Evolutionary conservation across 2,888 invertebrate species (phyloP).

Genomic region (Therioaphis trifolii): DNA sequence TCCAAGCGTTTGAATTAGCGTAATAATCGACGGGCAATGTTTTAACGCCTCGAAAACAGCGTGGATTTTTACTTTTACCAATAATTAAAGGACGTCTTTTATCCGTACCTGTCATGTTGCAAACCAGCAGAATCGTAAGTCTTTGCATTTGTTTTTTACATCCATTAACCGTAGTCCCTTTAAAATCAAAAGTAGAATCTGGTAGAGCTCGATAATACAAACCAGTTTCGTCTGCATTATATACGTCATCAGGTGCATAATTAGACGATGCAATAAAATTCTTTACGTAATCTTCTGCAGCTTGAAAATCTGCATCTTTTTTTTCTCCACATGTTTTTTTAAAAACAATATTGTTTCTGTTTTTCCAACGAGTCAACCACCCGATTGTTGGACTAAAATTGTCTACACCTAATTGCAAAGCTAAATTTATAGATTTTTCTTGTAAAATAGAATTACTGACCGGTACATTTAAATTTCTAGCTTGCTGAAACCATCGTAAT

Average conservation of each 20-base stretch:
- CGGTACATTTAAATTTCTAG: background rate
- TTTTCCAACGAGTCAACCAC: slow-evolving; percentile 9
- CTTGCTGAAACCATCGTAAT: slow-evolving; percentile 12
- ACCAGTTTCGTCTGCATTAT: background rate
- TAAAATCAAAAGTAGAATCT: too few species aligned
- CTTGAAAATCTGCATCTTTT: background rate
- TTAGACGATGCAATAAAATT: too few species aligned
- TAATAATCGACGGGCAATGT: background rate
- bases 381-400: background rate
- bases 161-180: too few species aligned
- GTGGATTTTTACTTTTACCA: slow-evolving; percentile 12
- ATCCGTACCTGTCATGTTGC: too few species aligned
- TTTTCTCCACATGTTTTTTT: background rate
- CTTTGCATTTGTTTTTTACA: too few species aligned
- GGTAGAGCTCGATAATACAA: background rate
- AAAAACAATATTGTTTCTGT: slow-evolving; percentile 31
- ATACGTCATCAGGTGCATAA: slow-evolving; percentile 13
- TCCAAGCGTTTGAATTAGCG: slow-evolving; percentile 3
- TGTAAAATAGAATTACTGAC: slow-evolving; percentile 6
- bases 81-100: slow-evolving; percentile 25
- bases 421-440: background rate
- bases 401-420: background rate
- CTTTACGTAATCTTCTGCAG: too few species aligned
- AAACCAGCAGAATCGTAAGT: too few species aligned
- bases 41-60: slow-evolving; percentile 5